Percentiles rank a stretch among this genome's conserved stretches.
phyloP scores from a whole-genome alignment of 2,797 vertebrate species.

The Pangasius mekongensis region DNA sequence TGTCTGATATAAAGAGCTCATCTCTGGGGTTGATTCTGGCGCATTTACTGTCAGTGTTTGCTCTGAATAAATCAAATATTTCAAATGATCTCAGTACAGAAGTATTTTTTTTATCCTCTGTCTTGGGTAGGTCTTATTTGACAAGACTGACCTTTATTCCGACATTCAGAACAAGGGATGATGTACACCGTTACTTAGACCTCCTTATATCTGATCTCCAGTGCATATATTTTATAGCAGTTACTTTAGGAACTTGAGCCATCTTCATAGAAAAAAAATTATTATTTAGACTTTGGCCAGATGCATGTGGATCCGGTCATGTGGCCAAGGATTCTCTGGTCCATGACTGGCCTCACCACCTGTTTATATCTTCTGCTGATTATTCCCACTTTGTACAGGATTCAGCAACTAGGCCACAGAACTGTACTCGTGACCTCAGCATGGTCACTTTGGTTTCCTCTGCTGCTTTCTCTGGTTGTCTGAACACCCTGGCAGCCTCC shows the following conservation, averaged over 20 bases:
- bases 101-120: not conserved
- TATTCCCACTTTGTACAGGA: slow-evolving; percentile 2
- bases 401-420: slow-evolving; percentile 14
- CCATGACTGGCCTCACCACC: slow-evolving; percentile 1
- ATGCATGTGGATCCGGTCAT: not conserved
- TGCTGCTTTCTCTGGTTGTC: slow-evolving; percentile 12
- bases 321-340: not conserved
- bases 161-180: not conserved
- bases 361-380: slow-evolving; percentile 11
- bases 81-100: not conserved
- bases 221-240: not conserved
- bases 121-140: not conserved
- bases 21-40: not conserved
- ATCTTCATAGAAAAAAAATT: not conserved
- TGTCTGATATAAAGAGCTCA: not conserved
- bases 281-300: not conserved
- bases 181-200: not conserved
- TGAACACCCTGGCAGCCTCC: slow-evolving; percentile 8
- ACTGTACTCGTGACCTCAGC: not conserved
- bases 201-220: not conserved
- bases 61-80: not conserved
- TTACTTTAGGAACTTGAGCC: not conserved
- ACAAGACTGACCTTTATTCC: not conserved
- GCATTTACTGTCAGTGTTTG: not conserved
- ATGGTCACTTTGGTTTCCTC: not conserved